These are phyloP conservation scores for Alethe diademata DNA, from an alignment of 2,113 vertebrate species.

Conservation along the genomic window DNA sequence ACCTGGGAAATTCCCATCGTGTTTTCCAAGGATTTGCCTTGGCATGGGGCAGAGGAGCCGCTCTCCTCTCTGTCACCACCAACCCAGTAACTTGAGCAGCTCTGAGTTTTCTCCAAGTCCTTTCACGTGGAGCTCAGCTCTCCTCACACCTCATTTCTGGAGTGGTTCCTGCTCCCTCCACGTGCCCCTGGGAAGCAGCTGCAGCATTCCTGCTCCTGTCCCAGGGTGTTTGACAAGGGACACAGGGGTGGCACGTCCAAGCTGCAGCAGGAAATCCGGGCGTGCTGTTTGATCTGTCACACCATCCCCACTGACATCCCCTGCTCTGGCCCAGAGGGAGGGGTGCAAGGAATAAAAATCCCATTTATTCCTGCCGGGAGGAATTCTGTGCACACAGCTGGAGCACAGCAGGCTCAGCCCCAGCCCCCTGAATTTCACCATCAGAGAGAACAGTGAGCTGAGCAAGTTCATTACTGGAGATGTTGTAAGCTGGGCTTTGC, in stretches of 20 bases:
- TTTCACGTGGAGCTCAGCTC: background rate
- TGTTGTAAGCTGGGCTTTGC: background rate
- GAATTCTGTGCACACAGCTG: background rate
- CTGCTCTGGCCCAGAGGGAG: background rate
- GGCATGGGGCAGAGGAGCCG: fast-evolving
- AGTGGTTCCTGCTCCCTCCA: background rate
- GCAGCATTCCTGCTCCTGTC: background rate
- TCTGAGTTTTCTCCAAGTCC: background rate
- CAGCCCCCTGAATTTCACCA: background rate
- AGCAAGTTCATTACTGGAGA: background rate
- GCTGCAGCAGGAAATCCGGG: background rate
- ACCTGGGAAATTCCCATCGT: fast-evolving
- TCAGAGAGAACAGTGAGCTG: background rate
- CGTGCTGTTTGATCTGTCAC: background rate
- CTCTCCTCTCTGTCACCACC: fast-evolving
- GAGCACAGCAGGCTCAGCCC: background rate
- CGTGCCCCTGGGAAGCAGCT: background rate
- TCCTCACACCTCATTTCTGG: background rate
- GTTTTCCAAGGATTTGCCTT: background rate
- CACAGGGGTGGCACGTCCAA: background rate
- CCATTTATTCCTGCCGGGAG: background rate
- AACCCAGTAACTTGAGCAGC: background rate
- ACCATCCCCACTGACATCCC: too few species aligned
- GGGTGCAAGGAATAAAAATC: background rate
- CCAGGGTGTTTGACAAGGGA: background rate